Evolutionary conservation across 2,888 invertebrate species (phyloP).

Genomic region (Drosophila meridiana): DNA sequence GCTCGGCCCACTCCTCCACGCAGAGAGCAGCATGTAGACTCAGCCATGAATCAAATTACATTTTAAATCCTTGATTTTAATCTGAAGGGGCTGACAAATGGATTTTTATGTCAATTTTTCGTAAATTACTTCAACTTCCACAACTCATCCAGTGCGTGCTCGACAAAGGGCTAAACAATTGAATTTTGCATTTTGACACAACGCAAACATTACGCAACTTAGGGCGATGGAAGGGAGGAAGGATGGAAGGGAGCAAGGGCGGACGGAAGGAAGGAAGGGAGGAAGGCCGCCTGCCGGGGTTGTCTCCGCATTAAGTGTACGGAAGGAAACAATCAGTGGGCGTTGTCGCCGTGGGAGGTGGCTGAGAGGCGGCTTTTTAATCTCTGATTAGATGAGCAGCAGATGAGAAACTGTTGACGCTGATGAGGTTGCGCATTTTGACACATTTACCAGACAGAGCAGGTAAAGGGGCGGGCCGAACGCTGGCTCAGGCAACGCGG

Average conservation of each 20-base stretch:
- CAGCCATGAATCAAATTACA: slow-evolving; percentile 84
- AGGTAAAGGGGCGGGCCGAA: not conserved
- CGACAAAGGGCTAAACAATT: slow-evolving; percentile 74
- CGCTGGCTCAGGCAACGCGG: not conserved
- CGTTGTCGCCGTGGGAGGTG: slow-evolving; percentile 45
- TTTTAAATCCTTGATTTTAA: slow-evolving; percentile 84
- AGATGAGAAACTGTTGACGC: slow-evolving; percentile 57
- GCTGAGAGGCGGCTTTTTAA: slow-evolving; percentile 71
- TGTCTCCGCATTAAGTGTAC: slow-evolving; percentile 28
- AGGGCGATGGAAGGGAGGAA: slow-evolving; percentile 3
- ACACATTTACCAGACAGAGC: slow-evolving; percentile 24
- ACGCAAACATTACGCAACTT: slow-evolving; percentile 44
- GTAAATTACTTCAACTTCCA: slow-evolving; percentile 54
- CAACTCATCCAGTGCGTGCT: slow-evolving; percentile 21
- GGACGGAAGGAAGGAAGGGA: not conserved
- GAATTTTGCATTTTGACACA: slow-evolving; percentile 82
- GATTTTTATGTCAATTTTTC: slow-evolving; percentile 83
- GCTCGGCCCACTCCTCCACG: not conserved
- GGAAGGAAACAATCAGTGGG: slow-evolving; percentile 72
- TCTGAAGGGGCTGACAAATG: slow-evolving; percentile 84
- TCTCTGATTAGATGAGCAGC: slow-evolving; percentile 78
- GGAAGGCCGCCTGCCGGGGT: not conserved
- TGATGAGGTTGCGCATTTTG: slow-evolving; percentile 71
- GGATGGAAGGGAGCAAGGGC: not conserved
- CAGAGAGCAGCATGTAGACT: slow-evolving; percentile 10